Base-by-base conservation (phyloP, 2,888 invertebrate genomes). In the Ormyrus labotus region DNA sequence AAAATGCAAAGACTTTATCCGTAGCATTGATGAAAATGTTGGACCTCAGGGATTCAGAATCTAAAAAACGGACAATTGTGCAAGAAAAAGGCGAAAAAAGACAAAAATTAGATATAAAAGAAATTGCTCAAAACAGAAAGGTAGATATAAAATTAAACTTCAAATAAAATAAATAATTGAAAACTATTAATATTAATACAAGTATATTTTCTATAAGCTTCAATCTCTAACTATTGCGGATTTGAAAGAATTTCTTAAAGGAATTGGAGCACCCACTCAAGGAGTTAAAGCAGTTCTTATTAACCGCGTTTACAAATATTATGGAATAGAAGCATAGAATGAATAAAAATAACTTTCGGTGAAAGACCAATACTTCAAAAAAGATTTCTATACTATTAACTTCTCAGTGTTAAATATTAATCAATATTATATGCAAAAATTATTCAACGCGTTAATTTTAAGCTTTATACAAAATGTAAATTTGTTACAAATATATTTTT, bases 251-350 rank as follows among this genome's bases (percentile, higher is more conserved):
- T 75, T 45, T 50, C 65, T 82, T 1, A 51, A 34, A 11, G 55
- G 57, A 50, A n/a, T 78, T 0, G 51, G 50, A 19, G 3, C 5
- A 61, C 8, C 61, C n/a, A 71, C 64, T 13, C 9, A n/a, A 13
- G 82, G 83, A 72, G 71, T n/a, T n/a, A 83, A 83, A n/a, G 58
- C 81, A 48, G 11, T 0, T 5, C 55, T 82, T 4, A 70, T 79
- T n/a, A 19, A 34, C 3, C 34, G 34, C 34, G 34, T 34, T 34
- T 34, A 34, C 34, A 4, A 34, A 34, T 34, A 34, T 4, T 34
- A 34, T 34, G 34, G 34, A 34, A 34, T 34, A 34, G 4, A 34
- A 4, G 4, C 4, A 79, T 10, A 19, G 57, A 47, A 75, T 78
- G 7, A 51, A 74, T 34, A 11, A 78, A 7, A 10, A 74, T 72